Evolutionary conservation across 2,888 invertebrate species (phyloP).

Genomic region (Drosophila borealis): DNA sequence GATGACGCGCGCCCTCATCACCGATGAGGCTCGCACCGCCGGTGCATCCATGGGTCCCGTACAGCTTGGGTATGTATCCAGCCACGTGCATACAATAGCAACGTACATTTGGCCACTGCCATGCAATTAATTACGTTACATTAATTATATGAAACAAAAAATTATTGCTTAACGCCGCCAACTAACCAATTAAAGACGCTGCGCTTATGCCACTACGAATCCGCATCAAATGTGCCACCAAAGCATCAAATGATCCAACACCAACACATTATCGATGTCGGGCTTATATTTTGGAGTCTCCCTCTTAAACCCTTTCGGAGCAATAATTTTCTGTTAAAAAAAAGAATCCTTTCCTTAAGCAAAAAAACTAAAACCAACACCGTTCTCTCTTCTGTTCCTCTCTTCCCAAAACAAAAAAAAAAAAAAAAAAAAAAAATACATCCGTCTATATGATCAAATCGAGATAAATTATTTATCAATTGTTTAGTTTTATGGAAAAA

Average conservation of each 20-base stretch:
- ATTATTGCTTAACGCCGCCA: constrained; percentile 72
- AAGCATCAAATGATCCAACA: constrained; percentile 4
- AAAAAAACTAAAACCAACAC: constrained; percentile 55
- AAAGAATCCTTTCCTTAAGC: constrained; percentile 9
- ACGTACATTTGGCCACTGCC: constrained; percentile 13
- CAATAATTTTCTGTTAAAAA: constrained; percentile 75
- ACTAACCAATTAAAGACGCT: constrained; percentile 39
- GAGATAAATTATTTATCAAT: constrained; percentile 25
- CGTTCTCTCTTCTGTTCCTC: constrained; percentile 72
- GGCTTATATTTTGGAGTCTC: constrained; percentile 8
- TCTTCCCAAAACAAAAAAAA: constrained; percentile 62
- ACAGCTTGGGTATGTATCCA: constrained; percentile 95
- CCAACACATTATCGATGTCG: constrained; percentile 1
- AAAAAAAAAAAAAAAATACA: constrained; percentile 18
- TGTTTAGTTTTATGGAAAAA: constrained; percentile 91
- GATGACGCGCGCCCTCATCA: constrained; percentile 97
- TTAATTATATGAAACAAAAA: constrained; percentile 66
- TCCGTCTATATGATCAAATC: constrained; percentile 38
- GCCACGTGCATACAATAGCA: constrained; percentile 20
- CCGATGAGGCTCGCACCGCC: constrained; percentile 95
- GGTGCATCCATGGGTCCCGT: constrained; percentile 93
- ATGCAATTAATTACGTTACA: constrained; percentile 36
- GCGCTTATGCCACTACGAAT: constrained; percentile 22
- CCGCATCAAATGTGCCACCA: constrained; percentile 13
- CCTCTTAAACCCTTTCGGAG: constrained; percentile 33